Evolutionary conservation across 2,797 vertebrate species (phyloP), one percentile per base, ranked within the genome.

Genomic region (Platalea minor): DNA sequence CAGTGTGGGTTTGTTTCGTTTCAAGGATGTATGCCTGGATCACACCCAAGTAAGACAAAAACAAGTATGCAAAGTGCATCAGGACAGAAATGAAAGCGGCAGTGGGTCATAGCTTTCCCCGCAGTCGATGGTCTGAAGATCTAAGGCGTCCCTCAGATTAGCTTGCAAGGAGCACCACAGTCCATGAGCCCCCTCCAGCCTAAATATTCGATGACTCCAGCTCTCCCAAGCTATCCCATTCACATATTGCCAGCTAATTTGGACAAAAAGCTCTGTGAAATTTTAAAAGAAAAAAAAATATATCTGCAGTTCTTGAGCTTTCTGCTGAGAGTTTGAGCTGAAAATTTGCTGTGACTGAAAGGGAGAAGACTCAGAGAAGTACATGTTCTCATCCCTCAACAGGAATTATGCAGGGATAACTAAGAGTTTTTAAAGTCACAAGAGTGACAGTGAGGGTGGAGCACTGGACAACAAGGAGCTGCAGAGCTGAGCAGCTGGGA

Each of bases 51-150:
- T 0, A 2, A 88, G 91, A 95, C 92, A 93, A 96, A 96, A 86
- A 1, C 81, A 92, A 80, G 81, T 75, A 89, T 81, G 90, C 85
- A 81, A 95, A 97, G 82, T 78, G 82, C 89, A 88, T 57, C 2
- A 2, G 82, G 82, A 70, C 64, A 83, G 94, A 91, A 96, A 93
- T 46, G 46, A 96, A 96, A 87, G 82, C n/a, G 0, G 57, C 57
- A 60, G 35, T 26, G 28, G 83, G 84, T 94, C 88, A 45, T 4
- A 51, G 79, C 88, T 83, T 74, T 85, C 76, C 45, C 72, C 8
- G 0, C 57, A 20, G 57, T 28, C 2, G 0, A 31, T 43, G 63
- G 68, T 81, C 85, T 65, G 65, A 46, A 93, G 94, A 95, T 95
- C 87, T 95, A 93, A 96, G 85, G 29, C 59, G 0, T 39, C 84